Evolutionary conservation across 2,888 invertebrate genomes (phyloP).

Genomic region (Drosophila paranaensis): DNA sequence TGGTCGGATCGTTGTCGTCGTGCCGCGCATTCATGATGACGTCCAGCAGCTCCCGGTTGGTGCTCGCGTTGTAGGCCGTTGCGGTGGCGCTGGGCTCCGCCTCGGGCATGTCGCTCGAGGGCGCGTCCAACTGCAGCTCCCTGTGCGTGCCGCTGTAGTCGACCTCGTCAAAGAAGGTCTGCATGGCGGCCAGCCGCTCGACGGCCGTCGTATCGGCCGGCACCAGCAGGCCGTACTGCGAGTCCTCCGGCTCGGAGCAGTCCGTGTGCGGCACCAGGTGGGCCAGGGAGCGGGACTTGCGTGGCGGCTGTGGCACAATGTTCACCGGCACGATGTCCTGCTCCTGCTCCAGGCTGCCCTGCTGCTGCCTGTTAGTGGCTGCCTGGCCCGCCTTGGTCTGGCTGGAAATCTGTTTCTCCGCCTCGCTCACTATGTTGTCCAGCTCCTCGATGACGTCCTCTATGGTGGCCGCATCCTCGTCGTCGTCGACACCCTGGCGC

Average conservation of each 20-base stretch:
- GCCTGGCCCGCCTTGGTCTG: constrained; percentile 52
- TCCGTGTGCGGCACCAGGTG: constrained; percentile 88
- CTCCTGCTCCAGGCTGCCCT: constrained; percentile 83
- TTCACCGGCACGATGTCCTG: constrained; percentile 91
- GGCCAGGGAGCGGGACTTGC: constrained; percentile 89
- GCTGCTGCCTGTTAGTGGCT: constrained; percentile 1
- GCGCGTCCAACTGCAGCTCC: constrained; percentile 50
- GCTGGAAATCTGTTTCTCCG: constrained; percentile 88
- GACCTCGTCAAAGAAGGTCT: constrained; percentile 82
- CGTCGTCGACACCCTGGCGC: constrained; percentile 44
- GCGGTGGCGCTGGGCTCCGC: constrained; percentile 69
- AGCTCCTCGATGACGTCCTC: constrained; percentile 95
- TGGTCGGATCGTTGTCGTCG: constrained; percentile 84
- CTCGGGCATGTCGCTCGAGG: constrained; percentile 76
- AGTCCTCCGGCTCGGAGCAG: constrained; percentile 83
- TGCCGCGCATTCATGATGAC: constrained; percentile 86
- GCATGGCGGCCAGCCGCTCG: constrained; percentile 78
- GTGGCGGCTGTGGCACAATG: constrained; percentile 92
- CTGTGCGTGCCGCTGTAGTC: constrained; percentile 73
- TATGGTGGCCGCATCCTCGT: constrained; percentile 90
- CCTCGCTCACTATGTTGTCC: constrained; percentile 93
- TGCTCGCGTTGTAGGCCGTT: constrained; percentile 82
- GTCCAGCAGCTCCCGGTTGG: constrained; percentile 87
- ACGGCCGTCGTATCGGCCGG: constrained; percentile 64
- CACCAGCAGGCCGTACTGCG: constrained; percentile 84